A percentile compares a stretch with the other conserved stretches of the same genome.
Evolutionary conservation across 2,797 vertebrate species (phyloP).

Genomic region (Gallinago nigripennis): DNA sequence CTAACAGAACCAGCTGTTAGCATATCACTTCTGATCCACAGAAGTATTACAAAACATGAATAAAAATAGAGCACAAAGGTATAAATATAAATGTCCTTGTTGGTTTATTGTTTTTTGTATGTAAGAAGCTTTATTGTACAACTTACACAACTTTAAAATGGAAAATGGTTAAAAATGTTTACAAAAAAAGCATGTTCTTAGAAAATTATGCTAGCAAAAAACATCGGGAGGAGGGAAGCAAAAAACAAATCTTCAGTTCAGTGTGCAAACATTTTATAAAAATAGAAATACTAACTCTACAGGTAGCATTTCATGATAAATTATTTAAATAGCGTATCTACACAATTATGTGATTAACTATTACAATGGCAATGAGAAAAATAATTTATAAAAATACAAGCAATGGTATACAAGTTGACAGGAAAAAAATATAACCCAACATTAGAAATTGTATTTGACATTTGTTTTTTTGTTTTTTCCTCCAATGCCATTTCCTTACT

Average conservation of each 20-base stretch:
- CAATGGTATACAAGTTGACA: slow-evolving; percentile 84
- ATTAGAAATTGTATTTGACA: slow-evolving; percentile 75
- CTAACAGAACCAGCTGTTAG: not conserved
- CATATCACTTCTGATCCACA: not conserved
- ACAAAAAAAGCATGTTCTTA: slow-evolving; percentile 89
- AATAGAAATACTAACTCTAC: slow-evolving; percentile 94
- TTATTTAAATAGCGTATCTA: slow-evolving; percentile 99
- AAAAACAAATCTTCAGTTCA: slow-evolving; percentile 90
- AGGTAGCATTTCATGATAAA: slow-evolving; percentile 96
- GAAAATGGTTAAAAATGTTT: slow-evolving; percentile 91
- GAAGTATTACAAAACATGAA: not conserved
- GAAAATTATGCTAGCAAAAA: slow-evolving; percentile 83
- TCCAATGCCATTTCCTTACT: slow-evolving; percentile 83
- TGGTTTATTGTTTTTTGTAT: slow-evolving; percentile 91
- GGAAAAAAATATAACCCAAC: slow-evolving; percentile 76
- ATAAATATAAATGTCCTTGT: slow-evolving; percentile 76
- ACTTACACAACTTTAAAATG: slow-evolving; percentile 86
- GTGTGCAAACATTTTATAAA: slow-evolving; percentile 99
- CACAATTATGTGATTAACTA: slow-evolving; percentile 91
- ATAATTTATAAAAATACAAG: slow-evolving; percentile 97
- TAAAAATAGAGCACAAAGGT: not conserved
- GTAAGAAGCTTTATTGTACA: slow-evolving; percentile 87
- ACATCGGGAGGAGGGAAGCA: slow-evolving; percentile 73
- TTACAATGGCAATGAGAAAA: slow-evolving; percentile 88
- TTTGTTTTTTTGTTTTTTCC: slow-evolving; percentile 57